Percentiles rank a stretch among this genome's conserved stretches.
These are phyloP conservation scores for Hydrotaea diabolus DNA, from an alignment of 2,888 invertebrate genomes.

Conservation along the genomic window DNA sequence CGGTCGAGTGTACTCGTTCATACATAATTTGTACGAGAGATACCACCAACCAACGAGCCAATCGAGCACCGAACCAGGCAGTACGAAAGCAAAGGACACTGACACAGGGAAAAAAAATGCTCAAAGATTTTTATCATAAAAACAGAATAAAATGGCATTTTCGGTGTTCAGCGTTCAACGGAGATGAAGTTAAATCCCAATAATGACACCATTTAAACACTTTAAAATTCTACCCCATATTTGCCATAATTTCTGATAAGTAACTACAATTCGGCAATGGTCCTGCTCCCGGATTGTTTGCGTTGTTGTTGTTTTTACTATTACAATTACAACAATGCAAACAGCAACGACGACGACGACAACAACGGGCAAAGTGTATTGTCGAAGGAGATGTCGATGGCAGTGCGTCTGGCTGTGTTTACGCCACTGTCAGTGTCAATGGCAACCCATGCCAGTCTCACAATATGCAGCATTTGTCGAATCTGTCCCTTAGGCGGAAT, in stretches of 20 bases:
- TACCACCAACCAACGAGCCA: background rate
- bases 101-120: background rate
- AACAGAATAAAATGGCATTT: conserved; percentile 46
- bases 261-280: conserved; percentile 33
- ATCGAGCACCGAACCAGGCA: background rate
- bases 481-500: conserved; percentile 54
- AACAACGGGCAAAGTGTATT: background rate
- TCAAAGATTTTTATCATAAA: conserved; percentile 53
- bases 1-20: background rate
- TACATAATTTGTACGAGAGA: conserved; percentile 9
- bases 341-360: background rate
- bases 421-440: conserved; percentile 22
- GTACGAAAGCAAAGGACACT: background rate
- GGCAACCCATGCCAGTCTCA: background rate
- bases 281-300: background rate
- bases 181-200: conserved; percentile 39
- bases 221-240: conserved; percentile 50
- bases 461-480: conserved; percentile 24
- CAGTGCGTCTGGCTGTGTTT: background rate
- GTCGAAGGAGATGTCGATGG: background rate
- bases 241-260: conserved; percentile 38
- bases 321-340: conserved; percentile 9
- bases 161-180: background rate
- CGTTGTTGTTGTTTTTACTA: conserved; percentile 1
- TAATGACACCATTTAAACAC: conserved; percentile 52